These are phyloP conservation scores for Porites lutea DNA, from an alignment of 64 coral and sea anemone genomes.

Conservation along the genomic window DNA sequence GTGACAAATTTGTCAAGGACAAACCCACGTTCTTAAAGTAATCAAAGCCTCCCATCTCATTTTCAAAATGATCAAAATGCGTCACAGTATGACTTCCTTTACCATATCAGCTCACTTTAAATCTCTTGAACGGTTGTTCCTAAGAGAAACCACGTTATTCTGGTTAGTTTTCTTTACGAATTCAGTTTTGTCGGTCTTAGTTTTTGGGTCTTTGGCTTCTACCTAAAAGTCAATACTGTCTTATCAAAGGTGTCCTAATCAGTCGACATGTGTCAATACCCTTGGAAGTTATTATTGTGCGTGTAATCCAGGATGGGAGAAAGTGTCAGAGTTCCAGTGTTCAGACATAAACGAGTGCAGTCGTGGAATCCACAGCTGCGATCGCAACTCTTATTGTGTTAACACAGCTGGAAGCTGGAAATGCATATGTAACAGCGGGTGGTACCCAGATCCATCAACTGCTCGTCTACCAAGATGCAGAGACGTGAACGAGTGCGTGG, in stretches of 20 bases:
- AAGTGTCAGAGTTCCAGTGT: slow-evolving; percentile 68
- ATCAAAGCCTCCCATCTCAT: too few relatives aligned
- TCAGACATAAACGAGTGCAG: slow-evolving; percentile 70
- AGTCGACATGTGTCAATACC: slow-evolving; percentile 63
- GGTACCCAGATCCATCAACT: slow-evolving; percentile 67
- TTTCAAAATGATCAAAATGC: too few relatives aligned
- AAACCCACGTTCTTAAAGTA: too few relatives aligned
- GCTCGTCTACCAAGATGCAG: slow-evolving; percentile 62
- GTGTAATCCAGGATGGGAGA: slow-evolving; percentile 55
- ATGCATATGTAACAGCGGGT: slow-evolving; percentile 70
- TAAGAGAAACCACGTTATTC: too few relatives aligned
- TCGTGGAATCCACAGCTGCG: slow-evolving; percentile 70
- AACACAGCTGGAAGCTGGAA: slow-evolving; percentile 79
- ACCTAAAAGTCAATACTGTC: background rate
- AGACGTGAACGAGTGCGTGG: slow-evolving; percentile 74
- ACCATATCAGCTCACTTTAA: too few relatives aligned
- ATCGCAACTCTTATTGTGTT: slow-evolving; percentile 53
- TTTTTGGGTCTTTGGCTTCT: too few relatives aligned
- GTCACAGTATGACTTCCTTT: too few relatives aligned
- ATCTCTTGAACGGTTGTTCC: too few relatives aligned
- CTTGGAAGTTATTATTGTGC: slow-evolving; percentile 64
- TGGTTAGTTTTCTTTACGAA: too few relatives aligned
- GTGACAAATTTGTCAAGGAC: too few relatives aligned
- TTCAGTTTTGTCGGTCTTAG: too few relatives aligned
- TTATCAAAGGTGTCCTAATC: slow-evolving; percentile 51